Evolutionary conservation across 2,797 vertebrate species (phyloP).

Genomic region (Trematomus bernacchii): DNA sequence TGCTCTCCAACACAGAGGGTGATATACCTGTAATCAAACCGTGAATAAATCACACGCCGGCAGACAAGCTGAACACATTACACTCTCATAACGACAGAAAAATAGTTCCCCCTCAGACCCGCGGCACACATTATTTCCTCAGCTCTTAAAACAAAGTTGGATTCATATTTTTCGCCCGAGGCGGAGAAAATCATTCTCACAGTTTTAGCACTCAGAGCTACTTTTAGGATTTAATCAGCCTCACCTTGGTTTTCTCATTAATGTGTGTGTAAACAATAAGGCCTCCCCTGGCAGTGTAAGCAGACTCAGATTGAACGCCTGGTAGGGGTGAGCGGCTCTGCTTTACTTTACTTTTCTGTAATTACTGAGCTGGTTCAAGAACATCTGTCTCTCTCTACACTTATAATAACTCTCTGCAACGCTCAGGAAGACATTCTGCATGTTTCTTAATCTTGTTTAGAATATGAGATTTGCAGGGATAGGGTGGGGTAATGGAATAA

Average conservation of each 20-base stretch:
- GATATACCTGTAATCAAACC: slow-evolving; percentile 60
- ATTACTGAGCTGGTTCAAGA: slow-evolving; percentile 83
- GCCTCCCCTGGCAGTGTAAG: slow-evolving; percentile 73
- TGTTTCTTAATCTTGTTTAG: slow-evolving; percentile 9
- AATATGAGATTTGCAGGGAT: slow-evolving; percentile 25
- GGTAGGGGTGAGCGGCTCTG: slow-evolving; percentile 71
- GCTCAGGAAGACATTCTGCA: slow-evolving; percentile 36
- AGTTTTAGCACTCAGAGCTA: slow-evolving; percentile 65
- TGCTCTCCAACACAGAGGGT: slow-evolving; percentile 42
- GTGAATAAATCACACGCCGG: slow-evolving; percentile 64
- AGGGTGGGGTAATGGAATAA: not conserved
- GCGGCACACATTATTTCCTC: slow-evolving; percentile 55
- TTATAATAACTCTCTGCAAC: slow-evolving; percentile 50
- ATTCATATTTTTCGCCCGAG: slow-evolving; percentile 58
- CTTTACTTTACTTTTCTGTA: slow-evolving; percentile 74
- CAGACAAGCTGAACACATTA: slow-evolving; percentile 62
- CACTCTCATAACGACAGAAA: slow-evolving; percentile 57
- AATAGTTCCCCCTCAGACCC: slow-evolving; percentile 51
- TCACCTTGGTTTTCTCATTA: slow-evolving; percentile 80
- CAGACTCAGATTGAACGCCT: slow-evolving; percentile 79
- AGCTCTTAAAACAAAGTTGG: slow-evolving; percentile 54
- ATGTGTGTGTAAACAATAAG: slow-evolving; percentile 82
- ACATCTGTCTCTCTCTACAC: slow-evolving; percentile 77
- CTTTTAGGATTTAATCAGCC: slow-evolving; percentile 79
- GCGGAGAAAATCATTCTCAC: slow-evolving; percentile 62